Base-by-base conservation (phyloP, 2,888 invertebrate species). In the Lasioglossum malachurum region DNA sequence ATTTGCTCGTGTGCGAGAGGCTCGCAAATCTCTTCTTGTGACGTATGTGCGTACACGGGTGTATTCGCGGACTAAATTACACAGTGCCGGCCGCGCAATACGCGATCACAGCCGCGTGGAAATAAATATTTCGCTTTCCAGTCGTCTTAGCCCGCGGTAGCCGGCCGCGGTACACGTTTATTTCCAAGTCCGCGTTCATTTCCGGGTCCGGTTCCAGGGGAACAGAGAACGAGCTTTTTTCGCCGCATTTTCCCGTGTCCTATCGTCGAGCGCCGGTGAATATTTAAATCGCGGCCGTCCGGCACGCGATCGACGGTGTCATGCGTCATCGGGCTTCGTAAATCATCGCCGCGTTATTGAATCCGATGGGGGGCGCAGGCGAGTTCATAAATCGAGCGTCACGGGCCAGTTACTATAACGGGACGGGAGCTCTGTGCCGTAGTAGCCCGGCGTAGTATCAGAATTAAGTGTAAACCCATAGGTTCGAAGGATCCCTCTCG, bases 41-140 rank as follows among this genome's bases (percentile, higher is more conserved):
- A 82, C 67, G 86, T 64, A 69, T 1, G 16, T 0, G 16, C 27
- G 5, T 16, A 76, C 60, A 83, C 1, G 67, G 76, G 41, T 73
- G 75, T 74, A 75, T 57, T 74, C 71, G 79, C 57, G 78, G 60
- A 41, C 38, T 83, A 82, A 90, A 89, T 88, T 83, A 87, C 90
- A 80, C 60, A 72, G 38, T 78, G 72, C 71, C 76, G 80, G 78
- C 80, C 64, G 80, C 76, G 76, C 78, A 57, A 87, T 88, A 87
- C 84, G 87, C 91, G 91, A 92, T 92, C 91, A 86, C 86, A 80
- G n/a, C 67, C 64, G 77, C 82, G 87, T 89, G 84, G 81, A 85
- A 88, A 89, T 92, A 90, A 91, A 91, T 92, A 91, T 90, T 92
- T 90, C 88, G 90, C 85, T 69, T 74, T 23, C 80, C 46, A 3